These are phyloP conservation scores for Sepiola atlantica DNA, from an alignment of 2,888 invertebrate genomes.

Conservation along the genomic window DNA sequence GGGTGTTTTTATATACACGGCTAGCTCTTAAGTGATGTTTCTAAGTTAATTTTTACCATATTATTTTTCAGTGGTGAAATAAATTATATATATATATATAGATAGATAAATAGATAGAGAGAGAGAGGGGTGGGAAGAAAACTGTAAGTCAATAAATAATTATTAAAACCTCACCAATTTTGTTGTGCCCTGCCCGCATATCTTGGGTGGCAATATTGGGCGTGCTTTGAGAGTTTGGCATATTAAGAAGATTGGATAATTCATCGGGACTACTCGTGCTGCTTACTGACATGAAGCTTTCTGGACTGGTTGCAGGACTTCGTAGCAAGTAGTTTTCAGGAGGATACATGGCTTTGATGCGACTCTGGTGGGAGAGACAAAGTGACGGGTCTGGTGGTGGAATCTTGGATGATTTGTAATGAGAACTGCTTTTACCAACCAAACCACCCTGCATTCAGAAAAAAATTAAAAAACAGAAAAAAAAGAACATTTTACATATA, in stretches of 20 bases:
- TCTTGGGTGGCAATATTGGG: not conserved
- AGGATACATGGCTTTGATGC: slow-evolving; percentile 65
- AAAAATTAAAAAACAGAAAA: slow-evolving; percentile 35
- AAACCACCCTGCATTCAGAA: slow-evolving; percentile 60
- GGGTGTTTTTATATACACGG: no score
- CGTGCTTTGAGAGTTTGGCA: slow-evolving; percentile 4
- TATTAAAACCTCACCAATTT: not conserved
- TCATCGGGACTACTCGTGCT: slow-evolving; percentile 52
- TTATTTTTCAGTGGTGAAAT: no score
- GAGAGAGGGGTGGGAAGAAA: no score
- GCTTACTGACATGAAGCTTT: slow-evolving; percentile 46
- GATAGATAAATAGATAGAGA: no score
- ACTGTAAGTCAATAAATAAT: no score
- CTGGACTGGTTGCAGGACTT: slow-evolving; percentile 47
- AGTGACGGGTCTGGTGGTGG: slow-evolving; percentile 60
- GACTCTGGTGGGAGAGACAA: slow-evolving; percentile 66
- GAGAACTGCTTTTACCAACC: slow-evolving; percentile 45
- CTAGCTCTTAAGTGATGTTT: no score
- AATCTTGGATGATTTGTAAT: slow-evolving; percentile 32
- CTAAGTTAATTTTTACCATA: no score
- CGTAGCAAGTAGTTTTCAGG: slow-evolving; percentile 35
- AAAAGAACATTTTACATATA: not conserved
- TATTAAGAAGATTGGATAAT: not conserved
- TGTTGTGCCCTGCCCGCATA: not conserved
- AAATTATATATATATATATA: no score